A percentile compares a stretch with the other conserved stretches of the same genome.
Conservation (phyloP, 1,140 invertebrate genomes). For the Hestina assimilis region DNA sequence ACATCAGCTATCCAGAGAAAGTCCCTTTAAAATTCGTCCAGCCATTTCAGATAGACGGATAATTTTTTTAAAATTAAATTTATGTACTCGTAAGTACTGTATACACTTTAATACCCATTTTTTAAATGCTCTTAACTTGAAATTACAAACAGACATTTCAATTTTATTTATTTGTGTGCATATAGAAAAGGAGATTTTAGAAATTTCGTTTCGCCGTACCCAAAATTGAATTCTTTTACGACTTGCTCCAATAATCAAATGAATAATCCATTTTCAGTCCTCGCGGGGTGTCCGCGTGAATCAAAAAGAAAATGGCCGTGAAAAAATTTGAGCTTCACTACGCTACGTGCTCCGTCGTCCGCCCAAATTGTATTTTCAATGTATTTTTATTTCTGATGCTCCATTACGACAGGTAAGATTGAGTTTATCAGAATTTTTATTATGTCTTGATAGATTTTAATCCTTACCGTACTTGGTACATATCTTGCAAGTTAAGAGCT, state of each 20-base stretch:
- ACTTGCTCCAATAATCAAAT: conserved; percentile 59
- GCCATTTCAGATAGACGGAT: too few species aligned
- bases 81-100: too few species aligned
- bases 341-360: conserved; percentile 18
- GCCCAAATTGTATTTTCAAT: conserved; percentile 12
- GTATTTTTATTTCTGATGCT: conserved; percentile 18
- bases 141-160: too few species aligned
- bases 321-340: conserved; percentile 13
- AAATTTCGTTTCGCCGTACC: conserved; percentile 52
- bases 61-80: too few species aligned
- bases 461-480: neutral
- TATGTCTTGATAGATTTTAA: conserved; percentile 6
- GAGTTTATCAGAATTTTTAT: conserved; percentile 8
- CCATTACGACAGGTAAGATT: conserved; percentile 4
- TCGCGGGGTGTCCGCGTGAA: conserved; percentile 30
- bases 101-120: too few species aligned
- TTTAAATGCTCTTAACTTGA: too few species aligned
- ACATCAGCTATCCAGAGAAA: too few species aligned
- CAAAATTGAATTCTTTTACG: conserved; percentile 59
- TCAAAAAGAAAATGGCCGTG: conserved; percentile 14
- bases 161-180: too few species aligned
- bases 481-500: too few species aligned
- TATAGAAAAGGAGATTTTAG: conserved; percentile 29
- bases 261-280: conserved; percentile 55
- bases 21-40: too few species aligned